These are phyloP conservation scores for Martes martes DNA, from an alignment of 2,113 vertebrate genomes.

Conservation along the genomic window DNA sequence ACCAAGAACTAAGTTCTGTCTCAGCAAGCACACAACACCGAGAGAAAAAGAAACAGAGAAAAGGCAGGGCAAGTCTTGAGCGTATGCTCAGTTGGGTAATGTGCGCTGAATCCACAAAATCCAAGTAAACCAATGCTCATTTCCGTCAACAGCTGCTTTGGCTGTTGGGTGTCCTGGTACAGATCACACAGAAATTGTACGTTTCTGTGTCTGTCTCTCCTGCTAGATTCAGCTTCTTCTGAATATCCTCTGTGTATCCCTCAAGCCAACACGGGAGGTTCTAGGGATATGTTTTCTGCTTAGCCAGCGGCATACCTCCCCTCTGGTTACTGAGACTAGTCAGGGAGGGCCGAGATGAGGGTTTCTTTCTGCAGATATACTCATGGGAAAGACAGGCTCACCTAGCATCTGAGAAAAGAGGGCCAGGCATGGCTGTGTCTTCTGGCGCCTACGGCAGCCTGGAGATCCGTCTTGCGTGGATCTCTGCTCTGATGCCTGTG, in stretches of 20 bases:
- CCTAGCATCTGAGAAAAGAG: not conserved
- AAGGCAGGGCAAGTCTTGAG: not conserved
- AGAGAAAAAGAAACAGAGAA: too few species aligned
- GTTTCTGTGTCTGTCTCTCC: not conserved
- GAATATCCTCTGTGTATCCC: not conserved
- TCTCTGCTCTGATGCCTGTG: not conserved
- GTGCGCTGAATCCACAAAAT: not conserved
- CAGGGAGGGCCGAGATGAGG: not conserved
- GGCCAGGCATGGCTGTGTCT: too few species aligned
- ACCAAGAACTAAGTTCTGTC: not conserved
- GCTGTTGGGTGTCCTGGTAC: not conserved
- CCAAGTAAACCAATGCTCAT: not conserved
- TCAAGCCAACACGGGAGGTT: not conserved
- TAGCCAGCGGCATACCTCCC: not conserved
- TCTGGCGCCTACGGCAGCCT: not conserved
- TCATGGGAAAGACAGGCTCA: not conserved
- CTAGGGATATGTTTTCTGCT: not conserved
- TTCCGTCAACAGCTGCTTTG: not conserved
- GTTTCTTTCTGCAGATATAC: not conserved
- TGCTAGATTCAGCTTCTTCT: not conserved
- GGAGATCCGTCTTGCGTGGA: not conserved
- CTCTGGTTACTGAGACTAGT: not conserved
- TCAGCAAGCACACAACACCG: not conserved
- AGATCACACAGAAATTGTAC: not conserved
- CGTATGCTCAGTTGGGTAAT: not conserved